Evolutionary conservation across 2,113 vertebrate species (phyloP).

Genomic region (Phalacrocorax pelagicus): DNA sequence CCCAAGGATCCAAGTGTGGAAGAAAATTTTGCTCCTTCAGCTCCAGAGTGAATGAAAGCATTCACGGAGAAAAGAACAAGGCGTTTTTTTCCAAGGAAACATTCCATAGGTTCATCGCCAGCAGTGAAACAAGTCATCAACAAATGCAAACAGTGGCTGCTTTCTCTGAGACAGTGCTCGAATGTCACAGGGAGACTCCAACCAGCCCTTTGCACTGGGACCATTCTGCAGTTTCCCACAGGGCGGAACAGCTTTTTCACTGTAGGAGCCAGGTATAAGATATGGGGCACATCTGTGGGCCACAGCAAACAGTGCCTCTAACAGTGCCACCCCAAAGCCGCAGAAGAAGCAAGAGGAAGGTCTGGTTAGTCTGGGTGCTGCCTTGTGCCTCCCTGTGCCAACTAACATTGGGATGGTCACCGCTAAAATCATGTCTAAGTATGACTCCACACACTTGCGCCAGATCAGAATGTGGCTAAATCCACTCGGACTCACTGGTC

Average conservation of each 20-base stretch:
- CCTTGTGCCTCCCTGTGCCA: neutral
- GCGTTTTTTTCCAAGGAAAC: conserved; percentile 36
- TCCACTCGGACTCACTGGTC: neutral
- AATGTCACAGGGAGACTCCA: conserved; percentile 2
- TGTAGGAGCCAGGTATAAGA: neutral
- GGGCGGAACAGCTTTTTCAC: neutral
- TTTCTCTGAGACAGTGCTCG: neutral
- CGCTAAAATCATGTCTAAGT: neutral
- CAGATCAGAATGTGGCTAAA: neutral
- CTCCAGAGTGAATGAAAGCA: conserved; percentile 50
- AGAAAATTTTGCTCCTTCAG: conserved; percentile 39
- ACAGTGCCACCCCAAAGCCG: neutral
- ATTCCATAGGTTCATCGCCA: conserved; percentile 54
- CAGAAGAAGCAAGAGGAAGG: neutral
- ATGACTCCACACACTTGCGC: neutral
- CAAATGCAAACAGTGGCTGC: conserved; percentile 37
- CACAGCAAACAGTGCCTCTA: neutral
- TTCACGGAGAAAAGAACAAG: conserved; percentile 39
- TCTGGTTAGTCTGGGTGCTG: neutral
- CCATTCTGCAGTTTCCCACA: neutral
- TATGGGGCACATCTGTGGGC: rapidly evolving
- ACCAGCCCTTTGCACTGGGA: neutral
- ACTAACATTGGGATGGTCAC: rapidly evolving
- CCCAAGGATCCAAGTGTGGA: conserved; percentile 19
- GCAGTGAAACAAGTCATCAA: conserved; percentile 21